A percentile compares a stretch with the other conserved stretches of the same genome.
These are phyloP conservation scores for Rhodinocichla rosea DNA, from an alignment of 2,113 vertebrate genomes.

Conservation along the genomic window DNA sequence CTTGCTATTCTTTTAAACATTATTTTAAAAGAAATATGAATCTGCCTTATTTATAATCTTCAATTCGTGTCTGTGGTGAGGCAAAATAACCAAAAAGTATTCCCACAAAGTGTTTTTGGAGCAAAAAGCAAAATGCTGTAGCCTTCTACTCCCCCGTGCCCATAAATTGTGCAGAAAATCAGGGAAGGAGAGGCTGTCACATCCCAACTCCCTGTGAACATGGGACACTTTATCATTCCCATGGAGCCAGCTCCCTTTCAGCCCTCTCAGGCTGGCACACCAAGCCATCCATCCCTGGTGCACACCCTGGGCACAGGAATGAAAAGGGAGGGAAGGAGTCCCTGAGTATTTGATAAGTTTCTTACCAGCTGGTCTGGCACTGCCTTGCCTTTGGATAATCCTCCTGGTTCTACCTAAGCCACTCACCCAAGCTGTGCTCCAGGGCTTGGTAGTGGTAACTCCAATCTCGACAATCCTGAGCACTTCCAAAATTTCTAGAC, in stretches of 20 bases:
- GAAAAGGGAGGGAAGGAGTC: not conserved
- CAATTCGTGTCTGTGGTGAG: not conserved
- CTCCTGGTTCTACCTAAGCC: not conserved
- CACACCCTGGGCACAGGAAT: not conserved
- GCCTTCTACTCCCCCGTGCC: not conserved
- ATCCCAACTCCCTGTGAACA: not conserved
- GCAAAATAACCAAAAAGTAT: not conserved
- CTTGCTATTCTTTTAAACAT: not conserved
- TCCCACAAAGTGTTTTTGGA: not conserved
- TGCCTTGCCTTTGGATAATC: not conserved
- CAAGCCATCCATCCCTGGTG: not conserved
- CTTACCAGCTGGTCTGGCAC: not conserved
- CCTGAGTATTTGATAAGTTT: not conserved
- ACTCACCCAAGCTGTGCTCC: not conserved
- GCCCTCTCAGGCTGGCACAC: not conserved
- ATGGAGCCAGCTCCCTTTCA: not conserved
- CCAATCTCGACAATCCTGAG: not conserved
- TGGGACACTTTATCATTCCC: not conserved
- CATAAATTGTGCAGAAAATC: not conserved
- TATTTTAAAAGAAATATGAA: not conserved
- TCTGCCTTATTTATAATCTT: not conserved
- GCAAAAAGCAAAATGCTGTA: not conserved
- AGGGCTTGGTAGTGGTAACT: not conserved
- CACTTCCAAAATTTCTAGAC: not conserved
- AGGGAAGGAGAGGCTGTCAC: not conserved